phyloP scores from a whole-genome alignment of 2,888 invertebrate genomes.

The Aporophyla lueneburgensis region DNA sequence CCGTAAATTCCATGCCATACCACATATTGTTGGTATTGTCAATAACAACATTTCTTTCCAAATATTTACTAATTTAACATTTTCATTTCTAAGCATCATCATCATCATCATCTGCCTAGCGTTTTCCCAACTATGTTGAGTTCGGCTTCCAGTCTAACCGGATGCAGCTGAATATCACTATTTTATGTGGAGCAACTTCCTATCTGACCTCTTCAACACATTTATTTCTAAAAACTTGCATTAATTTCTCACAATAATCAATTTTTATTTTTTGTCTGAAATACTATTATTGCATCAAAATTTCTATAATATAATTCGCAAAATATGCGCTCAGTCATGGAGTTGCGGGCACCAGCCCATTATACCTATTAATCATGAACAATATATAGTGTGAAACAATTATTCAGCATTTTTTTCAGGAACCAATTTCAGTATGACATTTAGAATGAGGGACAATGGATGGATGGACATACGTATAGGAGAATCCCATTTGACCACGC shows the following conservation, averaged over 20 bases:
- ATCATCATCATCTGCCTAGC: too few relatives aligned
- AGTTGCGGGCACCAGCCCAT: too few relatives aligned
- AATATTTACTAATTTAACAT: not conserved
- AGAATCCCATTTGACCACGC: constrained; percentile 64
- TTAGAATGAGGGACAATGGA: constrained; percentile 61
- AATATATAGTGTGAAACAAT: not conserved
- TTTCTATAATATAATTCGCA: too few relatives aligned
- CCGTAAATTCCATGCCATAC: not conserved
- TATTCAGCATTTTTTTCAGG: constrained; percentile 65
- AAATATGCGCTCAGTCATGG: too few relatives aligned
- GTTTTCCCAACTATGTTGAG: too few relatives aligned
- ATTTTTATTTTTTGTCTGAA: not conserved
- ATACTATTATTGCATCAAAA: not conserved
- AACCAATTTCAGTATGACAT: constrained; percentile 67
- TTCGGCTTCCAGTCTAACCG: too few relatives aligned
- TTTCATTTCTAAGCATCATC: not conserved
- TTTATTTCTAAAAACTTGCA: not conserved
- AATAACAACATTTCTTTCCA: not conserved
- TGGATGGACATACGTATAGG: constrained; percentile 67
- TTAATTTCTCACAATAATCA: not conserved
- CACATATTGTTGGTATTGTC: not conserved
- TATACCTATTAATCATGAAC: too few relatives aligned
- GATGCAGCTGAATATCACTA: too few relatives aligned
- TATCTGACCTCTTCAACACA: too few relatives aligned
- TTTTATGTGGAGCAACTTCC: too few relatives aligned